Evolutionary conservation across 2,888 invertebrate species (phyloP).

Genomic region (Drosophila diplacantha): DNA sequence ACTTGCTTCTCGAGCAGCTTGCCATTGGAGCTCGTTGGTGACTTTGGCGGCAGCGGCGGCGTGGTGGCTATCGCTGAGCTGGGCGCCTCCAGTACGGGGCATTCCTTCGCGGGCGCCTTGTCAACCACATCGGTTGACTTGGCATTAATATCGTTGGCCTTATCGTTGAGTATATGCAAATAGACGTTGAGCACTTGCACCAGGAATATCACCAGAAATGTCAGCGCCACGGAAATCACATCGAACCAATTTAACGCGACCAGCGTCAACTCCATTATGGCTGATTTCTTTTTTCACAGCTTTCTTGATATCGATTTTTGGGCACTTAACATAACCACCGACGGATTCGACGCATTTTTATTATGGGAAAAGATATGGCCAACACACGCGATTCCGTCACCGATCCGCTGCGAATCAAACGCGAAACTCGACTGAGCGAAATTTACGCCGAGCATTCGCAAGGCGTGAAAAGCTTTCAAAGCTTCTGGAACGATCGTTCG

Average conservation of each 20-base stretch:
- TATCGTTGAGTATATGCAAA: slow-evolving; percentile 52
- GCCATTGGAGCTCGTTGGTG: slow-evolving; percentile 39
- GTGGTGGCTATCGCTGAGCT: slow-evolving; percentile 12
- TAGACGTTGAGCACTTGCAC: slow-evolving; percentile 66
- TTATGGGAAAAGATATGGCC: background rate
- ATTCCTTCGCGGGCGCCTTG: slow-evolving; percentile 25
- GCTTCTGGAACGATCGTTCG: slow-evolving; percentile 33
- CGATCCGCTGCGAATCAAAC: slow-evolving; percentile 37
- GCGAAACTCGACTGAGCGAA: slow-evolving; percentile 48
- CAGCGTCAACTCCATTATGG: slow-evolving; percentile 30
- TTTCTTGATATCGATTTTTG: slow-evolving; percentile 16
- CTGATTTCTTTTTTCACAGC: slow-evolving; percentile 16
- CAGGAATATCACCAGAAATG: slow-evolving; percentile 53
- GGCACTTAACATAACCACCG: slow-evolving; percentile 15
- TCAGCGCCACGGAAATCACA: slow-evolving; percentile 60
- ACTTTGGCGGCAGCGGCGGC: slow-evolving; percentile 32
- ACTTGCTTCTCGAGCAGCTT: slow-evolving; percentile 69
- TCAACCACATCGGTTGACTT: slow-evolving; percentile 34
- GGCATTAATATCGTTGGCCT: slow-evolving; percentile 18
- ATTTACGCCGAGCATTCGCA: slow-evolving; percentile 25
- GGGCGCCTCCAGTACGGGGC: slow-evolving; percentile 5
- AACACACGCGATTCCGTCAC: slow-evolving; percentile 10
- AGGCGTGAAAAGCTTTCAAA: slow-evolving; percentile 35
- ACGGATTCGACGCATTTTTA: slow-evolving; percentile 27
- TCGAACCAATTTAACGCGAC: slow-evolving; percentile 69